Base-by-base conservation (phyloP, 2,797 vertebrate genomes). In the Darevskia nairensis region DNA sequence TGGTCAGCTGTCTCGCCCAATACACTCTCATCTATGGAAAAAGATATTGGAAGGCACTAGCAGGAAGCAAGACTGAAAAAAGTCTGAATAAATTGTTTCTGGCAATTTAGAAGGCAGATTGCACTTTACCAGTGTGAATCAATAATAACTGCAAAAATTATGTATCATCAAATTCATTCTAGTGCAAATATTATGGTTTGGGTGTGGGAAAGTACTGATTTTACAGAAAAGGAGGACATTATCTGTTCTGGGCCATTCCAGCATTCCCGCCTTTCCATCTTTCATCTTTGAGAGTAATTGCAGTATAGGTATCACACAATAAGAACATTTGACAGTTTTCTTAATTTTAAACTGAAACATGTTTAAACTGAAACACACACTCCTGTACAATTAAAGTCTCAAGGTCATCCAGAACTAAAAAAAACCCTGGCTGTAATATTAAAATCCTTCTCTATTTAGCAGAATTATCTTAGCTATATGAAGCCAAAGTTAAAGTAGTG, bases 81-180 rank as follows among this genome's bases (percentile, higher is more conserved):
- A 92, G 86, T 88, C 77, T 89, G 90, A 94, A 77, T 79, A 89
- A 91, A 94, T 95, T 80, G 76, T 80, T 88, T 82, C 88, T 44
- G 64, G 91, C 82, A 93, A 95, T 94, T 95, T 87, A 92, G 89
- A 87, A 94, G 82, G 82, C 41, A 81, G 84, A 89, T 84, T 93
- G 81, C 71, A 91, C 68, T 89, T 89, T n/a, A 92, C 89, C 75
- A 90, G 91, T 89, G 86, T 77, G 90, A 93, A 87, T 91, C 92
- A 94, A 32, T 90, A 95, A 94, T 88, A 93, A 90, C 89, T n/a
- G 64, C 4, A 92, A 29, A 95, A 95, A 92, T 94, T 86, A 90
- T 29, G 90, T 84, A 77, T 32, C 90, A 88, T 89, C 92, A 94
- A 91, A 93, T 78, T 90, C 55, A 2, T 88, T 86, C 85, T 78